Evolutionary conservation across 2,797 vertebrate species (phyloP), one percentile per base, ranked within the genome.

Genomic region (Danio kyathit): DNA sequence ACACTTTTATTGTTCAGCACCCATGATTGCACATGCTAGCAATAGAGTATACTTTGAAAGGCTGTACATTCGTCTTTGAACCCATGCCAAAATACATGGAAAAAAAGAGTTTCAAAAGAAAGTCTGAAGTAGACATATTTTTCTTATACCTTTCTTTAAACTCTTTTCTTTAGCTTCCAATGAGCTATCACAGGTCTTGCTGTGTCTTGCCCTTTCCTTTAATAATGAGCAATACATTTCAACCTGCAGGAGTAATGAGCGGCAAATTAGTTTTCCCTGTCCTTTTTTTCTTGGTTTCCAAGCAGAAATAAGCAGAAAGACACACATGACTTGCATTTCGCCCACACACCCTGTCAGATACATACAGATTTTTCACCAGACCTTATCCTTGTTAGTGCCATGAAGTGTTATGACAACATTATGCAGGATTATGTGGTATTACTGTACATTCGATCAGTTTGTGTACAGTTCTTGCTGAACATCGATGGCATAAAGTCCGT

Each of bases 341-440:
- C 6, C 16, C 19, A 60, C 71, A 74, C 29, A 64, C 48, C 69
- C 7, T 41, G 2, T 1, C 29, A 19, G 51, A 41, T 41, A 38
- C 64, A 14, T 63, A n/a, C 49, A 16, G 57, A 29, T 63, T 63
- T 61, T 63, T 41, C 29, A 59, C 11, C 41, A 38, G 44, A 49
- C 17, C 43, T 9, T 9, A 40, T 49, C 52, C 10, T 48, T 60
- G 19, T 49, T 63, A 40, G 21, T 49, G 17, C 29, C 5, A 40
- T 59, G 38, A 79, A 63, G 13, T 79, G 38, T 79, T 71, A 21
- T 79, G 66, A 12, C 77, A 79, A 79, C 43, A 6, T 67, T 59
- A 59, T 29, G 29, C 29, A 1, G 29, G 29, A 29, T 29, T 29
- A 29, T 29, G 29, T 29, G 29, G 29, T 29, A 29, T 29, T 29